Evolutionary conservation across 92 coral and sea anemone species (phyloP).

Genomic region (Palythoa heliodiscus): DNA sequence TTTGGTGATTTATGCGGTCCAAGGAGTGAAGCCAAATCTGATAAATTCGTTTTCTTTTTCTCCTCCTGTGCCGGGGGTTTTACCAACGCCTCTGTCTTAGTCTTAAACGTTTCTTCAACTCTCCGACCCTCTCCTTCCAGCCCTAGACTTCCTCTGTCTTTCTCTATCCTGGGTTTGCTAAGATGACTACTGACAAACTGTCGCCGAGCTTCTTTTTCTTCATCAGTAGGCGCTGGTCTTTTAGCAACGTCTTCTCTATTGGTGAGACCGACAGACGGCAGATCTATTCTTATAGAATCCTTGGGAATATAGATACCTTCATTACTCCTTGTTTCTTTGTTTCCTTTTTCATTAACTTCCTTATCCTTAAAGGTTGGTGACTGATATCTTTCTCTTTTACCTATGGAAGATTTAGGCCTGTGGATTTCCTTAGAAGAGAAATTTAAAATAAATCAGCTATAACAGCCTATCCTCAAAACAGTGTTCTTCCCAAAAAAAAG

Average conservation of each 20-base stretch:
- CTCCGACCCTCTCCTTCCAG: conserved; percentile 80
- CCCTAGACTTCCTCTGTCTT: conserved; percentile 61
- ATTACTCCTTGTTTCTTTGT: background rate
- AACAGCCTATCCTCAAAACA: background rate
- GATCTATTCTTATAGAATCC: background rate
- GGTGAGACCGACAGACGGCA: conserved; percentile 32
- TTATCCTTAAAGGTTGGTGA: conserved; percentile 35
- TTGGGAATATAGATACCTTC: background rate
- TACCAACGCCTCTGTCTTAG: conserved; percentile 45
- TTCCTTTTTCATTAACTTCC: background rate
- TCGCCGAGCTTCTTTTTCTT: conserved; percentile 73
- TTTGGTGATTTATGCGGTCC: conserved; percentile 55
- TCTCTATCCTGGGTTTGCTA: conserved; percentile 55
- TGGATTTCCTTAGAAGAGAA: conserved; percentile 7
- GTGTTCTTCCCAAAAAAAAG: too few species aligned
- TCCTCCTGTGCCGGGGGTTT: conserved; percentile 49
- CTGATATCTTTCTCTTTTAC: conserved; percentile 18
- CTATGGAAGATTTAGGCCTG: conserved; percentile 22
- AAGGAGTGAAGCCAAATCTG: conserved; percentile 76
- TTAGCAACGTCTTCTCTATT: conserved; percentile 28
- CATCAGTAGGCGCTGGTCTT: conserved; percentile 47
- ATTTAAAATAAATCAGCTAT: background rate
- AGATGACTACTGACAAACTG: conserved; percentile 73
- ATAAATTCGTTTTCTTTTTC: conserved; percentile 68
- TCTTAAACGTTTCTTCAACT: conserved; percentile 46